Base-by-base conservation (phyloP, 2,888 invertebrate genomes). In the Apeira syringaria region DNA sequence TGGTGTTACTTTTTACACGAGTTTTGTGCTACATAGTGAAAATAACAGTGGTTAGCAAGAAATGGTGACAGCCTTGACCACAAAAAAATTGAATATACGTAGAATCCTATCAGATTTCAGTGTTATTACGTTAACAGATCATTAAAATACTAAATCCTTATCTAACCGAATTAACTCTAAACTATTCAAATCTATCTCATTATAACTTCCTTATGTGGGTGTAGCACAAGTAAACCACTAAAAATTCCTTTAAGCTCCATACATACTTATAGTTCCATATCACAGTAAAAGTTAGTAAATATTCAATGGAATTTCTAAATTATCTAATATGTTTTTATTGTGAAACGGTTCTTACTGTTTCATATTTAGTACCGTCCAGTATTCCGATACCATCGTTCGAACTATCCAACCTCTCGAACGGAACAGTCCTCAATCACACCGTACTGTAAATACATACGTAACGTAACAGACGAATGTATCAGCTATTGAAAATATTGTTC, bases 401-500 rank as follows among this genome's bases (percentile, higher is more conserved):
- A 51, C 50, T 50, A 50, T 52, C 50, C 46, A 50, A 52, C 54
- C 54, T 51, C 53, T 46, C 31, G 38, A 47, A 44, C 45, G 36
- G 47, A 39, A 8, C n/a, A 9, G 42, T 32, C 13, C 13, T 28
- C 34, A 32, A 0, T 52, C 31, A 48, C 42, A 55, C 50, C 10
- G 28, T 12, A 5, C 2, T 20, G 50, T 42, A 45, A 37, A 28
- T 8, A 8, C 9, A 20, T 24, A 13, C 25, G 9, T 33, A 26
- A 34, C 1, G 11, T 12, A 33, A 36, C 7, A 18, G 12, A n/a
- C 5, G 7, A 22, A 30, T 30, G 37, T 25, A 20, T 30, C 13
- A 15, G 12, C 9, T 11, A 31, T 8, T 30, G 4, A 11, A n/a
- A 22, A 13, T 9, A 12, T 13, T 13, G 22, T 32, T 24, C 22